Evolutionary conservation across 2,888 invertebrate species (phyloP).

Genomic region (Thysanoteuthis rhombus): DNA sequence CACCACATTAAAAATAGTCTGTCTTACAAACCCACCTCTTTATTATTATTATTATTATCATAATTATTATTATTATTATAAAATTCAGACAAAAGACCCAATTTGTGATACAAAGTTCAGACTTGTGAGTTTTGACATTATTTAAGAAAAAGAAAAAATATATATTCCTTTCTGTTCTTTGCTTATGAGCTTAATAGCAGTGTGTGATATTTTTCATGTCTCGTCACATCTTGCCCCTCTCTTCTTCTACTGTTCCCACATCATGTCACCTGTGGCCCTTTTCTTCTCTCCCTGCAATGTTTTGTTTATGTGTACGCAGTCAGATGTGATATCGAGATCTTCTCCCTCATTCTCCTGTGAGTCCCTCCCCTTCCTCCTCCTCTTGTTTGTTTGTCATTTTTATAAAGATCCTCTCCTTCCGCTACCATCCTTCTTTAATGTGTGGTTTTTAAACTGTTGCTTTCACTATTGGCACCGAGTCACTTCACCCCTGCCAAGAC

Average conservation of each 20-base stretch:
- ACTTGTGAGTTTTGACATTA: background rate
- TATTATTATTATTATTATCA: no score
- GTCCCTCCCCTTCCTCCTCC: background rate
- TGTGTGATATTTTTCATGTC: background rate
- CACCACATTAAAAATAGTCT: background rate
- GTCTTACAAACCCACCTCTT: background rate
- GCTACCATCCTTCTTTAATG: background rate
- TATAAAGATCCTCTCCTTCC: background rate
- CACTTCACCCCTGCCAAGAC: background rate
- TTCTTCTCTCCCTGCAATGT: background rate
- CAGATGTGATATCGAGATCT: background rate
- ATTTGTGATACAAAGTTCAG: slow-evolving; percentile 1
- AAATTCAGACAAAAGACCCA: background rate
- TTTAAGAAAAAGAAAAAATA: background rate
- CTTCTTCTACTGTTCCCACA: background rate
- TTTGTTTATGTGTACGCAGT: background rate
- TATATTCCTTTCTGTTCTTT: background rate
- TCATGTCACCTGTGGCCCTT: no score
- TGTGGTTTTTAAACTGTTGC: background rate
- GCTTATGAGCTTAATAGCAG: background rate
- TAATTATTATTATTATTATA: background rate
- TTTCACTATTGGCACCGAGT: background rate
- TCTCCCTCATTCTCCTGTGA: background rate
- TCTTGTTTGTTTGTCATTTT: no score
- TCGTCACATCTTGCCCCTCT: background rate